Percentiles rank a stretch among this genome's conserved stretches.
Evolutionary conservation across 2,888 invertebrate genomes (phyloP).

Genomic region (Cheilosia variabilis): DNA sequence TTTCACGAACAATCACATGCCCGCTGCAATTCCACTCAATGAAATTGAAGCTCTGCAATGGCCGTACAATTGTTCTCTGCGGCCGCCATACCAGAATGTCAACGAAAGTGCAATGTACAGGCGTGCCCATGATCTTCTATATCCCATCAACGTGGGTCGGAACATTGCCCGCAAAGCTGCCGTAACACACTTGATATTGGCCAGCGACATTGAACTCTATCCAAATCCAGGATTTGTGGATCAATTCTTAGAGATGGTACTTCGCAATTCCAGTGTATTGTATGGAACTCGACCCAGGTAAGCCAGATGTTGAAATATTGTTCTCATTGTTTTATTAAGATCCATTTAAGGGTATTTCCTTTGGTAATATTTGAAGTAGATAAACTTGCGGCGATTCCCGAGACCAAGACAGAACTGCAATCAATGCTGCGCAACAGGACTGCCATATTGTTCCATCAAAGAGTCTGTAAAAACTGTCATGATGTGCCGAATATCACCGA

Average conservation of each 20-base stretch:
- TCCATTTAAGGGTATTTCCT: slow-evolving; percentile 88
- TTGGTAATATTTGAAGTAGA: slow-evolving; percentile 93
- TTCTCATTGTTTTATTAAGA: too few relatives aligned
- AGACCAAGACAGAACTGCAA: slow-evolving; percentile 78
- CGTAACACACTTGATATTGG: slow-evolving; percentile 91
- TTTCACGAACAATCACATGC: slow-evolving; percentile 86
- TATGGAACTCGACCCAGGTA: slow-evolving; percentile 37
- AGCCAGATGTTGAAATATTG: neutral
- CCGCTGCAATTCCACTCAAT: slow-evolving; percentile 81
- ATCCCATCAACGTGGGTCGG: slow-evolving; percentile 94
- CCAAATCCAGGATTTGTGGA: slow-evolving; percentile 91
- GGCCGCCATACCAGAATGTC: slow-evolving; percentile 77
- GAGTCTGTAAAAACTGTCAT: slow-evolving; percentile 78
- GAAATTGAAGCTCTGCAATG: slow-evolving; percentile 77
- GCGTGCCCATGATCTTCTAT: slow-evolving; percentile 89
- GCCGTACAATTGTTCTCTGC: slow-evolving; percentile 76
- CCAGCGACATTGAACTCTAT: slow-evolving; percentile 94
- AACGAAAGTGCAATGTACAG: slow-evolving; percentile 87
- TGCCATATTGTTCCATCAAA: slow-evolving; percentile 78
- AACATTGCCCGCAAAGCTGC: slow-evolving; percentile 92
- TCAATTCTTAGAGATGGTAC: slow-evolving; percentile 92
- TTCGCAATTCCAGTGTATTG: slow-evolving; percentile 86
- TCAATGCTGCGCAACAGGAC: slow-evolving; percentile 59
- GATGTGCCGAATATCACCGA: slow-evolving; percentile 74
- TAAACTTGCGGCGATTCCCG: slow-evolving; percentile 75